Evolutionary conservation across 2,888 invertebrate genomes (phyloP), one percentile per base, ranked within the genome.

Genomic region (Acleris cristana): DNA sequence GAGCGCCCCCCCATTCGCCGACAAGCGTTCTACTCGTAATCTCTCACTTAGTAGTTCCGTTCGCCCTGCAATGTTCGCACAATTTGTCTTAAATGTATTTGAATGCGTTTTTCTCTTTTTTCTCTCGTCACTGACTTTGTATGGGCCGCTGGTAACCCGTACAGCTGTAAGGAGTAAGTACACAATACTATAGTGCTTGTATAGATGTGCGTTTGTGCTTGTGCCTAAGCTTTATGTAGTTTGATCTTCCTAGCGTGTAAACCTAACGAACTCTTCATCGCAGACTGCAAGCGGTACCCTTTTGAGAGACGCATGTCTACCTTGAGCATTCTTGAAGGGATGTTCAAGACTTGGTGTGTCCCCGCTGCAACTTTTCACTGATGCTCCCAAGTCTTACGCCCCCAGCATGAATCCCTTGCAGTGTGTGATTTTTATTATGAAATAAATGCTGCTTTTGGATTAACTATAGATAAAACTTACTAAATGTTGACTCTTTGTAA

Each of bases 101-200:
- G 93, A 93, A 93, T 93, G 93, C 93, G 93, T 92, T 93, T 93
- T 93, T 91, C 87, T 92, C 90, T 92, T 92, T 93, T 93, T 93
- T 93, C 93, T 93, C 92, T 92, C 90, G 94, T 94, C 93, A 94
- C 93, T 94, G 94, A 94, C 94, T 94, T 95, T 95, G 94, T 93
- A 95, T 95, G 94, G 94, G 94, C 94, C 91, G 94, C 94, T 93
- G 94, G 95, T 94, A 93, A 94, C 90, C 58, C 91, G 90, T 92
- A 93, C 95, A 95, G 95, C 94, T 85, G 88, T 94, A 86, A 94
- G 94, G 94, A 95, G 95, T 95, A 94, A 95, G 95, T 95, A 95
- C 94, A 92, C 87, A 88, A 90, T 93, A 93, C 92, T 93, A 87
- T 92, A 94, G 93, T 94, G 94, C 92, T 89, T 92, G 86, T 89